A percentile compares a stretch with the other conserved stretches of the same genome.
Evolutionary conservation across 2,888 invertebrate genomes (phyloP).

Genomic region (Malacosoma neustria): DNA sequence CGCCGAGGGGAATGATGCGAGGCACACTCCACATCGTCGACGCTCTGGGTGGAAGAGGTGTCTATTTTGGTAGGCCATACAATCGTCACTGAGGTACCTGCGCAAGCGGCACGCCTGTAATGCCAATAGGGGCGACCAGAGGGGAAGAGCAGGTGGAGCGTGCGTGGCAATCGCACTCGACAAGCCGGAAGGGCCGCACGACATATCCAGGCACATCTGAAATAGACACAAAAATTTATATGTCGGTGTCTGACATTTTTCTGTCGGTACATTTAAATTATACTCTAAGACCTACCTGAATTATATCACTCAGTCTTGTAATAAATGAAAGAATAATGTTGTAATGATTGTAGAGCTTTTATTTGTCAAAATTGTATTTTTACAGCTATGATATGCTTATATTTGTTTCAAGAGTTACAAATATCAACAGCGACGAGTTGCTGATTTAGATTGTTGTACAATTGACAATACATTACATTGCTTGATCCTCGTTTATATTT

Average conservation of each 20-base stretch:
- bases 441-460: constrained; percentile 53
- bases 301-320: no score
- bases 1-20: constrained; percentile 90
- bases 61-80: constrained; percentile 57
- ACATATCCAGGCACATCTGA: constrained; percentile 68
- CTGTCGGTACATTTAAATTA: no score
- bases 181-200: constrained; percentile 40
- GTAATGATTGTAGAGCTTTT: constrained; percentile 80
- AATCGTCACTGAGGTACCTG: constrained; percentile 67
- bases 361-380: constrained; percentile 89
- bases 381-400: constrained; percentile 96
- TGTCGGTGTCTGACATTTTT: no score
- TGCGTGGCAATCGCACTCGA: constrained; percentile 47
- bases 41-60: constrained; percentile 52
- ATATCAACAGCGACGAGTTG: constrained; percentile 74
- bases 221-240: constrained; percentile 15
- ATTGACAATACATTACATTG: constrained; percentile 66
- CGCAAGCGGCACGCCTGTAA: constrained; percentile 64
- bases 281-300: no score
- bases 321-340: constrained; percentile 42
- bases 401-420: constrained; percentile 81
- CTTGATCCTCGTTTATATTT: constrained; percentile 48
- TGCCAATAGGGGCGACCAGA: constrained; percentile 65
- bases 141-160: constrained; percentile 49
- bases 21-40: constrained; percentile 86